Evolutionary conservation across 2,888 invertebrate genomes (phyloP).

Genomic region (Acanthoscelides obtectus): DNA sequence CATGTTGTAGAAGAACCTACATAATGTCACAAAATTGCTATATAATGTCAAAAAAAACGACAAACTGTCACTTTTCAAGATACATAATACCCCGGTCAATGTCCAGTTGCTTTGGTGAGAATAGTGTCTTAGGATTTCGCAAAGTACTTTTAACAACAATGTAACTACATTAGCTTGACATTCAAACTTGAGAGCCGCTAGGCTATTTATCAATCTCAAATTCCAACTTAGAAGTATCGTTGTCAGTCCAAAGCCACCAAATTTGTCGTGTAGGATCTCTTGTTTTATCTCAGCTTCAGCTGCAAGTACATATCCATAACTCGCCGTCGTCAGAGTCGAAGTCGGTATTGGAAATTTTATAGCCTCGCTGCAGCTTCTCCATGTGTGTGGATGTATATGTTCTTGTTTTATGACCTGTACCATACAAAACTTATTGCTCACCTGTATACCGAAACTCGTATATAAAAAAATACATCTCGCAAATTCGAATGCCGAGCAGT

Average conservation of each 20-base stretch:
- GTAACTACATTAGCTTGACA: no score
- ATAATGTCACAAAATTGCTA: no score
- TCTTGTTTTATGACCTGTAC: slow-evolving; percentile 23
- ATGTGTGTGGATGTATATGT: slow-evolving; percentile 4
- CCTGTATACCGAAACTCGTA: slow-evolving; percentile 7
- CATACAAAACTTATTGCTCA: slow-evolving; percentile 24
- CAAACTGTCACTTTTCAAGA: no score
- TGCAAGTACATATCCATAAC: background rate
- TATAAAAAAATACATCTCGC: background rate
- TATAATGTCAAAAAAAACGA: no score
- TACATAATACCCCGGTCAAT: no score
- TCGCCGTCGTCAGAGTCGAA: background rate
- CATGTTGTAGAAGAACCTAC: no score
- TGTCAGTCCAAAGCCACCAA: background rate
- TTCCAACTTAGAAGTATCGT: background rate
- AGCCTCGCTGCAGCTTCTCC: background rate
- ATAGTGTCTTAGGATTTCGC: no score
- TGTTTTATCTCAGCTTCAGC: background rate
- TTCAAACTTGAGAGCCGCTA: no score
- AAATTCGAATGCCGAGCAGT: background rate
- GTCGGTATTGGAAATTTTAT: background rate
- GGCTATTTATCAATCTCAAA: no score
- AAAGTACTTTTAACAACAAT: no score
- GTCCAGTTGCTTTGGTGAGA: no score
- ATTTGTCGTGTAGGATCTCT: background rate